A percentile compares a stretch with the other conserved stretches of the same genome.
These are phyloP conservation scores for Chelon labrosus DNA, from an alignment of 2,797 vertebrate genomes.

Conservation along the genomic window DNA sequence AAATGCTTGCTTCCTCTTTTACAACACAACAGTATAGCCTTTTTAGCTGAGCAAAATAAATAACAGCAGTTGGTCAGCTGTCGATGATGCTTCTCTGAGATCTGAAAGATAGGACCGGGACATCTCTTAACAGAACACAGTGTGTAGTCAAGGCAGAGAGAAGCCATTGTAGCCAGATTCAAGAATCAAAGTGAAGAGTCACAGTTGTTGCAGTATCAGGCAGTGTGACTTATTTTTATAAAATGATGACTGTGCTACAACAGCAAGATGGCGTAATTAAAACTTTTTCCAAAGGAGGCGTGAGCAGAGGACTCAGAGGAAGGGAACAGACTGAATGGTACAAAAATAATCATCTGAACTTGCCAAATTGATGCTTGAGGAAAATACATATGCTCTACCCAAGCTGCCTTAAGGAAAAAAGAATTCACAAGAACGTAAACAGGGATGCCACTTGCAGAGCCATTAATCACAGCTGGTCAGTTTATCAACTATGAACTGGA, in stretches of 20 bases:
- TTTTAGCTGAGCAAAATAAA: no score
- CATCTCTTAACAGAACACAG: not conserved
- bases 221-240: not conserved
- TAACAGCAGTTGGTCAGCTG: no score
- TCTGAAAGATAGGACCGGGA: no score
- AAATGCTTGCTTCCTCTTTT: no score
- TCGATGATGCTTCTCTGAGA: no score
- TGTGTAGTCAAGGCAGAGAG: not conserved
- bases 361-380: slow-evolving; percentile 1
- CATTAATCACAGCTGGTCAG: slow-evolving; percentile 6
- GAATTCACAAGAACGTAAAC: not conserved
- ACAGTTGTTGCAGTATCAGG: slow-evolving; percentile 18
- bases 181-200: slow-evolving; percentile 21
- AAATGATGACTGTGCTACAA: slow-evolving; percentile 26
- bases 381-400: not conserved
- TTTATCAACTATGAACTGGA: not conserved
- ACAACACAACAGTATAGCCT: no score
- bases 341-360: slow-evolving; percentile 15
- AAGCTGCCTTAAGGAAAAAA: not conserved
- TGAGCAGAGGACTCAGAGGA: slow-evolving; percentile 8
- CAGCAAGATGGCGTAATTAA: not conserved
- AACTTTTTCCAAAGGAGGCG: slow-evolving; percentile 1
- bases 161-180: not conserved
- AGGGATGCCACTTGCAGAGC: not conserved
- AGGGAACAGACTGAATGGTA: not conserved